phyloP scores from a whole-genome alignment of 1,140 invertebrate genomes.

The Lepidurus arcticus region DNA sequence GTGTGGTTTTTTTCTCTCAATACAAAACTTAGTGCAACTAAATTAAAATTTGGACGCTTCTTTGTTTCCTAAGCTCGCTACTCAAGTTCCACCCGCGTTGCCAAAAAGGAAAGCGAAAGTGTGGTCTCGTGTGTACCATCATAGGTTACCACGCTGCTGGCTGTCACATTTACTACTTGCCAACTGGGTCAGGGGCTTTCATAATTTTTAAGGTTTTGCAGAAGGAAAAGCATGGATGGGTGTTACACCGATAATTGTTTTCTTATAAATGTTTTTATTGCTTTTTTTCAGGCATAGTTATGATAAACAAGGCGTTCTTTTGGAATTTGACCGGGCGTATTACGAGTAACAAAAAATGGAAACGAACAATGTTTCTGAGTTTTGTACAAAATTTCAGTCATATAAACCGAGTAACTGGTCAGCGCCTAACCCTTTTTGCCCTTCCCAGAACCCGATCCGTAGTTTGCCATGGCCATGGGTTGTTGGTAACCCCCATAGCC shows the following conservation, averaged over 20 bases:
- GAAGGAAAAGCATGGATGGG: too few species aligned
- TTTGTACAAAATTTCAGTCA: not conserved
- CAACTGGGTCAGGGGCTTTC: too few species aligned
- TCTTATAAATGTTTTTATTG: too few species aligned
- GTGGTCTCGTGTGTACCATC: not conserved
- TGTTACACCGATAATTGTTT: too few species aligned
- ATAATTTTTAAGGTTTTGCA: too few species aligned
- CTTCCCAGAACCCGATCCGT: conserved; percentile 20
- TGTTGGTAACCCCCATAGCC: not conserved
- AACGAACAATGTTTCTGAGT: not conserved
- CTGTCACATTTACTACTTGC: not conserved
- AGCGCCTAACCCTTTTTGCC: conserved; percentile 13
- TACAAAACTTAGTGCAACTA: conserved; percentile 21
- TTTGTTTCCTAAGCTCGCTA: not conserved
- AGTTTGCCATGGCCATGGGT: conserved; percentile 18
- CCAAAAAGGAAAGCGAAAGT: not conserved
- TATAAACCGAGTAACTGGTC: not conserved
- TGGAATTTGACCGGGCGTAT: not conserved
- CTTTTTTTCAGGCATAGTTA: too few species aligned
- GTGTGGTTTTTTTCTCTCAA: not conserved
- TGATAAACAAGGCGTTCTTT: not conserved
- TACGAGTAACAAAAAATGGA: not conserved
- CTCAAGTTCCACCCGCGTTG: not conserved
- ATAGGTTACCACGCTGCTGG: not conserved
- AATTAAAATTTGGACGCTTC: not conserved